Percentiles rank a stretch among this genome's conserved stretches.
phyloP scores from a whole-genome alignment of 2,888 invertebrate species.

The Callyntrura sp. region DNA sequence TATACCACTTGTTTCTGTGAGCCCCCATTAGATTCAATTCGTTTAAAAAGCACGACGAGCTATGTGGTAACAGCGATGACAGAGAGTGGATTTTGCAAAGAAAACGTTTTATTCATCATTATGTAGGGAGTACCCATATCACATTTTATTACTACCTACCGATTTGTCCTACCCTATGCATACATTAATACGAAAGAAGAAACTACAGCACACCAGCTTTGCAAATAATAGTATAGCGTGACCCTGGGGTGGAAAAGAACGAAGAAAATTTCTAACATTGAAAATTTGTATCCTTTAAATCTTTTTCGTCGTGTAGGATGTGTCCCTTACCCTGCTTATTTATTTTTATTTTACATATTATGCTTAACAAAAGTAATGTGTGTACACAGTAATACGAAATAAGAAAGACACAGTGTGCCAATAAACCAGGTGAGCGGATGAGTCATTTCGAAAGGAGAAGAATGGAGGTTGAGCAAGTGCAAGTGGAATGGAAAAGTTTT shows the following conservation, averaged over 20 bases:
- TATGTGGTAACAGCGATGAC: neutral
- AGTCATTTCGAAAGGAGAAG: slow-evolving; percentile 28
- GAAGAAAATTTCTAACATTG: slow-evolving; percentile 10
- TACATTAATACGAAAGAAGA: neutral
- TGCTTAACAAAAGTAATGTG: neutral
- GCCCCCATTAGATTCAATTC: slow-evolving; percentile 4
- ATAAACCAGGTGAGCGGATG: slow-evolving; percentile 69
- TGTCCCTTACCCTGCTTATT: slow-evolving; percentile 59
- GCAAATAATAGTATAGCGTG: slow-evolving; percentile 40
- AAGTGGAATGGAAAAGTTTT: slow-evolving; percentile 17
- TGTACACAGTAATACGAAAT: neutral
- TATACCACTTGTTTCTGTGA: slow-evolving; percentile 5
- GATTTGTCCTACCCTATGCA: too few relatives aligned
- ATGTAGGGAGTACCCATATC: neutral
- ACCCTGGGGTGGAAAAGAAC: slow-evolving; percentile 48
- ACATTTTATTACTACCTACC: neutral
- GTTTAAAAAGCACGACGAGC: neutral
- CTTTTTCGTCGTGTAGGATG: slow-evolving; percentile 60
- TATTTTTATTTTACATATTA: slow-evolving; percentile 7
- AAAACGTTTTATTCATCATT: slow-evolving; percentile 26
- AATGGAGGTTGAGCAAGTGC: neutral
- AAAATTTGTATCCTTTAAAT: slow-evolving; percentile 36
- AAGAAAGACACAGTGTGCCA: slow-evolving; percentile 37
- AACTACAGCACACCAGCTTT: neutral
- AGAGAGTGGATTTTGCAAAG: neutral